phyloP scores from a whole-genome alignment of 2,797 vertebrate genomes.

The Anniella stebbinsi region DNA sequence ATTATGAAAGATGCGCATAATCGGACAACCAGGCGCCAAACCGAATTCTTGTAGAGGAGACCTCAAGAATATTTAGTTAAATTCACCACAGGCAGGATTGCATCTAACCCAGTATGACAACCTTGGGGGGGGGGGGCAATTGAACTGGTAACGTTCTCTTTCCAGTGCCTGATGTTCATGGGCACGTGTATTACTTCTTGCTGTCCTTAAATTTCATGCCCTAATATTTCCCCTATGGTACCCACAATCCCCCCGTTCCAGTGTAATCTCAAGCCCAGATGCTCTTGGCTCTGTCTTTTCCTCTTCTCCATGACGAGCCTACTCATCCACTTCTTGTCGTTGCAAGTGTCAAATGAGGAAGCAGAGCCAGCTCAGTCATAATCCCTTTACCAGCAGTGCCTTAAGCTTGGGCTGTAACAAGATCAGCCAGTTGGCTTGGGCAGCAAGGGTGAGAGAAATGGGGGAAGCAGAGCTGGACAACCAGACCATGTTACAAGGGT shows the following conservation, averaged over 20 bases:
- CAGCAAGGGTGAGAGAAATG: background rate
- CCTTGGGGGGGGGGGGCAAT: background rate
- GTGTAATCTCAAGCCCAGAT: background rate
- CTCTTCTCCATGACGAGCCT: background rate
- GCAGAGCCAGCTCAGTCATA: slow-evolving; percentile 6
- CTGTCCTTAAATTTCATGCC: background rate
- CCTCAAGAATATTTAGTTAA: too few relatives aligned
- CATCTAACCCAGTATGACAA: background rate
- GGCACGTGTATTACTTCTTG: background rate
- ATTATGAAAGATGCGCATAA: too few relatives aligned
- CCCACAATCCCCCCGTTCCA: background rate
- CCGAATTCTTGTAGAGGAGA: too few relatives aligned
- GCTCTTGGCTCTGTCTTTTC: background rate
- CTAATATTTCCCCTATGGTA: background rate
- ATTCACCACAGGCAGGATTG: background rate
- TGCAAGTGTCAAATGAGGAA: slow-evolving; percentile 24
- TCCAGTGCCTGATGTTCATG: background rate
- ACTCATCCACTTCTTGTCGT: background rate
- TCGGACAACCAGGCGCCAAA: too few relatives aligned
- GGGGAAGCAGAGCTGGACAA: background rate
- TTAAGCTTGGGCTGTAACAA: slow-evolving; percentile 22
- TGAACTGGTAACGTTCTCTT: background rate
- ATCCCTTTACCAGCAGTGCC: slow-evolving; percentile 18
- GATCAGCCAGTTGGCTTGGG: slow-evolving; percentile 17
- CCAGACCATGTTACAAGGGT: background rate